Base-by-base conservation (phyloP, 1,140 invertebrate genomes). In the Littorina saxatilis region DNA sequence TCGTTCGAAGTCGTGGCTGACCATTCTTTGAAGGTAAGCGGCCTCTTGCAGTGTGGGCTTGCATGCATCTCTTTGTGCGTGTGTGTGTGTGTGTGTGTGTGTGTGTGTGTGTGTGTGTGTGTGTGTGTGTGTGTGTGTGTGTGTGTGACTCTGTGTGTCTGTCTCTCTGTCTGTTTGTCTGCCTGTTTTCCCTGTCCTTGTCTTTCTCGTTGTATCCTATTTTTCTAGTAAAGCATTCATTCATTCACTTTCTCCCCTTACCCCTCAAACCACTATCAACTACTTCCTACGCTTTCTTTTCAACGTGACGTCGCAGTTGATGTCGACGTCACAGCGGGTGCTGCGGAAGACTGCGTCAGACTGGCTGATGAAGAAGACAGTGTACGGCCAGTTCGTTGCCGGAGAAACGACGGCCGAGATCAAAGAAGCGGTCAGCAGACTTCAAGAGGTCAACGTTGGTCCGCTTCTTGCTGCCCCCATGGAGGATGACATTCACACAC, bases 401-500 rank as follows among this genome's bases (percentile, higher is more conserved):
- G 92, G 92, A 29, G 88, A 91, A 37, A 76, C 61, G 5, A 9
- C 3, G 13, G 15, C 52, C 1, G 83, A 85, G 50, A 55, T 85
- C 37, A 27, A 23, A 39, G 47, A 58, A 0, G 72, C 32, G 27
- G 80, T 80, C 3, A 11, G 9, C 4, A 52, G n/a, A 37, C 43
- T 80, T 15, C 80, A 83, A 35, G 47, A 88, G 74, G 85, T 82
- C 4, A 87, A 86, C 35, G 88, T 94, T 32, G 95, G 95, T 81
- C 97, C 98, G 20, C 95, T 95, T 61, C 90, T 94, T 32, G 98
- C 99, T 1, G 99, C 99, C 92, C 97, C 98, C 1, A 99, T 99
- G 91, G 95, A 99, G 47, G 98, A 99, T 92, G 99, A 99, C 93
- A 98, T 98, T 76, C 98, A 98, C 15, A 98, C 99, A 92, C 97